These are phyloP conservation scores for Pachyramphus minor DNA, from an alignment of 2,113 vertebrate genomes.

Conservation along the genomic window DNA sequence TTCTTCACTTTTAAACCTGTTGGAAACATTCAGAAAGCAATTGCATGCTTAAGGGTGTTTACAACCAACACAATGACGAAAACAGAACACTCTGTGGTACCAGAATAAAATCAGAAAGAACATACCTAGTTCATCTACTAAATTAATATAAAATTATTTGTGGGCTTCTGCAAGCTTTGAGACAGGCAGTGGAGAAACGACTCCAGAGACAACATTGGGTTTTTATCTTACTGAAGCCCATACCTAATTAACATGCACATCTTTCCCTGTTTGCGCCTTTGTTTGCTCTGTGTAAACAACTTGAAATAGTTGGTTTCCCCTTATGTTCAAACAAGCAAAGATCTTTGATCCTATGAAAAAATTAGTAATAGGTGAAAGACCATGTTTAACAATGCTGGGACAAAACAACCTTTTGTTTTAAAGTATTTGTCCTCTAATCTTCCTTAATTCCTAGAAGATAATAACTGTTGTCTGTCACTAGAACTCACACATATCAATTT, in stretches of 20 bases:
- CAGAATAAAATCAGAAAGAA: not conserved
- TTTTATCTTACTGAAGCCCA: not conserved
- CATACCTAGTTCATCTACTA: not conserved
- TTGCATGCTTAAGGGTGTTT: not conserved
- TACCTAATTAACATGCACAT: constrained; percentile 15
- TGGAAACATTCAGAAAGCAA: not conserved
- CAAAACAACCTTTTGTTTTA: not conserved
- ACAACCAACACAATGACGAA: not conserved
- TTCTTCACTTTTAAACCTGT: not conserved
- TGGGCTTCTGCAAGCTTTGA: not conserved
- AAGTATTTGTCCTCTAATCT: constrained; percentile 20
- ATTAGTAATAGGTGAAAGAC: constrained; percentile 58
- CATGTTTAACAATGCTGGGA: not conserved
- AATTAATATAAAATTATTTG: not conserved
- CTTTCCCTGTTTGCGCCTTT: not conserved
- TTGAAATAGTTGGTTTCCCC: not conserved
- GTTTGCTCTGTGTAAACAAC: constrained; percentile 46
- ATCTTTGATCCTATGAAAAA: constrained; percentile 31
- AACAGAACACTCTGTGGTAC: not conserved
- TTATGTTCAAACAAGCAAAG: constrained; percentile 45
- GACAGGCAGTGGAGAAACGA: not conserved
- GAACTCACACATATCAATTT: not conserved
- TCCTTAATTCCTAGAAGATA: constrained; percentile 22
- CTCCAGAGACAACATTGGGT: not conserved
- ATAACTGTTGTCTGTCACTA: not conserved